Evolutionary conservation across 2,113 vertebrate genomes (phyloP).

Genomic region (Pionites leucogaster): DNA sequence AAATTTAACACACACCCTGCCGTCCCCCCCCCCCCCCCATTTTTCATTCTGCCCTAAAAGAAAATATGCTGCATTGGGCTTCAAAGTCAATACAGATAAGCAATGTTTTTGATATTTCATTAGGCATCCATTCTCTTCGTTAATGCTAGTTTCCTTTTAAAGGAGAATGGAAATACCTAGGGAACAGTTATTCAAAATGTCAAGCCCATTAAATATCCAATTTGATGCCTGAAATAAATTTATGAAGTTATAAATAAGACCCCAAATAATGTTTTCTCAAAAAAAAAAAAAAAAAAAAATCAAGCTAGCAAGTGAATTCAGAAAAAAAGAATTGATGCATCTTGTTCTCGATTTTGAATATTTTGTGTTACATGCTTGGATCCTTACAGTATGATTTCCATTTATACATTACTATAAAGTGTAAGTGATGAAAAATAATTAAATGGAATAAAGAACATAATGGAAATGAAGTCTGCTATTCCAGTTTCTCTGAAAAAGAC

Average conservation of each 20-base stretch:
- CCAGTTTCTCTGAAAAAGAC: not conserved
- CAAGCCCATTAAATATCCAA: conserved; percentile 14
- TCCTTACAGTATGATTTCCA: not conserved
- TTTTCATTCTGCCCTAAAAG: not conserved
- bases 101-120: conserved; percentile 14
- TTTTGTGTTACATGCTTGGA: not conserved
- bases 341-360: not conserved
- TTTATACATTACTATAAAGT: not conserved
- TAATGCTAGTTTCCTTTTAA: not conserved
- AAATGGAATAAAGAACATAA: not conserved
- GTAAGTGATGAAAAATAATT: not conserved
- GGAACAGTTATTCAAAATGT: conserved; percentile 31
- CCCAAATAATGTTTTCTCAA: not conserved
- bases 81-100: not conserved
- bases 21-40: too few species aligned
- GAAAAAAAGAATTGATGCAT: not conserved
- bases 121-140: not conserved
- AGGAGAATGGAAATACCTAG: not conserved
- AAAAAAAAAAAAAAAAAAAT: not conserved
- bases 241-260: not conserved
- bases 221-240: conserved; percentile 21
- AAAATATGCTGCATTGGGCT: not conserved
- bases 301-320: not conserved
- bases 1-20: not conserved
- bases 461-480: not conserved